phyloP scores from a whole-genome alignment of 1,140 invertebrate species.

The Rhyacophila brunnea region DNA sequence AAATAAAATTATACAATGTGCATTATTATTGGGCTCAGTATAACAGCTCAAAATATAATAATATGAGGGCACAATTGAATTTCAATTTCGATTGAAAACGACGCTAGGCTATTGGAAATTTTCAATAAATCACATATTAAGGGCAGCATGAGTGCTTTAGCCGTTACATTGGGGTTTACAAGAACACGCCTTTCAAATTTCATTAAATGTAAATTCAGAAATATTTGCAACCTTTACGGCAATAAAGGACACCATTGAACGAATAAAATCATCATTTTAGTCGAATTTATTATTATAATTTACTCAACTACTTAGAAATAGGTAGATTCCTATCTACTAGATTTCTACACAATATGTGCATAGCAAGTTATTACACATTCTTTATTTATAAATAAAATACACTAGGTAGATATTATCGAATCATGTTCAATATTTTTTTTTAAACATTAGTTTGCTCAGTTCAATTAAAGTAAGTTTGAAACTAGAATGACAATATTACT shows the following conservation, averaged over 20 bases:
- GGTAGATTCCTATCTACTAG: no score
- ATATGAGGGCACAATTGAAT: slow-evolving; percentile 10
- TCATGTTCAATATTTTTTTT: no score
- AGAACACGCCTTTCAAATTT: slow-evolving; percentile 32
- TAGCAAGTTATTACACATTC: no score
- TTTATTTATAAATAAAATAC: no score
- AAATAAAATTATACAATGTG: neutral
- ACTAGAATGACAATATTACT: no score
- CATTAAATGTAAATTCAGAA: slow-evolving; percentile 35
- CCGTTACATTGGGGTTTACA: slow-evolving; percentile 5
- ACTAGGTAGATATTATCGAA: no score
- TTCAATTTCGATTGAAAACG: slow-evolving; percentile 29
- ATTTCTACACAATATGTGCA: no score
- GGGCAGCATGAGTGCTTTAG: slow-evolving; percentile 16
- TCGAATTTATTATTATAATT: no score
- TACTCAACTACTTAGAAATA: no score
- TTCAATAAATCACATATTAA: slow-evolving; percentile 26
- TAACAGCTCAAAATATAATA: neutral
- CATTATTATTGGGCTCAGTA: no score
- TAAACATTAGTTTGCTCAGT: no score
- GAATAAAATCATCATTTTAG: neutral
- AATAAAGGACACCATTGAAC: neutral
- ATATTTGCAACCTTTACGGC: slow-evolving; percentile 1
- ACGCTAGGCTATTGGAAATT: slow-evolving; percentile 15
- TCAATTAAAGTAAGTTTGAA: no score